Evolutionary conservation across 1,140 invertebrate species (phyloP).

Genomic region (Apis mellifera): DNA sequence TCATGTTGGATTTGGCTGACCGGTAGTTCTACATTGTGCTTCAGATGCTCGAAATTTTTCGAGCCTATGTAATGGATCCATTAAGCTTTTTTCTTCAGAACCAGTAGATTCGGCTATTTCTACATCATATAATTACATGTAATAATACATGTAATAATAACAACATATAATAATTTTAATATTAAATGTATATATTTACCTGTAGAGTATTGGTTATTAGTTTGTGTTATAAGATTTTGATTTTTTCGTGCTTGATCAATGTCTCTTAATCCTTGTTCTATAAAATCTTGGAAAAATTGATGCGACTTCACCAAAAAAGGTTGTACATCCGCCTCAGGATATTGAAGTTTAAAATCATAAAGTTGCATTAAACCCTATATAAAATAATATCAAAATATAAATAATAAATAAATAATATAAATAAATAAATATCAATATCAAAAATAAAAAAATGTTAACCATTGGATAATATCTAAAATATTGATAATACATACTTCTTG

Average conservation of each 20-base stretch:
- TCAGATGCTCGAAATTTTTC: conserved; percentile 77
- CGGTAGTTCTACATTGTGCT: conserved; percentile 73
- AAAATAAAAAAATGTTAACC: too few species aligned
- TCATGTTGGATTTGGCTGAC: conserved; percentile 73
- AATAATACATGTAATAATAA: not conserved
- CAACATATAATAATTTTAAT: conserved; percentile 2
- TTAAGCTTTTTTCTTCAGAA: conserved; percentile 70
- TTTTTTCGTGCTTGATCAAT: conserved; percentile 86
- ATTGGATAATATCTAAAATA: conserved; percentile 4
- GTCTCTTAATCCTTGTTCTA: conserved; percentile 91
- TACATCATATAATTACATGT: conserved; percentile 38
- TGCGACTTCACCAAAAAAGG: conserved; percentile 94
- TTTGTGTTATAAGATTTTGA: conserved; percentile 73
- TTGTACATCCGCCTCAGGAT: conserved; percentile 93
- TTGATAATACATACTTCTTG: conserved; percentile 84
- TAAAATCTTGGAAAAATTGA: conserved; percentile 95
- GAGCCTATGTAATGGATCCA: conserved; percentile 77
- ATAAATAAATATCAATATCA: too few species aligned
- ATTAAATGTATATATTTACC: conserved; percentile 59
- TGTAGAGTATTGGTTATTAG: conserved; percentile 71
- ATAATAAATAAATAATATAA: not conserved
- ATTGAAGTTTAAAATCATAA: conserved; percentile 94
- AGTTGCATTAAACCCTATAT: conserved; percentile 89
- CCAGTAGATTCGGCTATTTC: conserved; percentile 54
- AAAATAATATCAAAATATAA: not conserved